These are phyloP conservation scores for Poecilia picta DNA, from an alignment of 2,797 vertebrate genomes.

Conservation along the genomic window DNA sequence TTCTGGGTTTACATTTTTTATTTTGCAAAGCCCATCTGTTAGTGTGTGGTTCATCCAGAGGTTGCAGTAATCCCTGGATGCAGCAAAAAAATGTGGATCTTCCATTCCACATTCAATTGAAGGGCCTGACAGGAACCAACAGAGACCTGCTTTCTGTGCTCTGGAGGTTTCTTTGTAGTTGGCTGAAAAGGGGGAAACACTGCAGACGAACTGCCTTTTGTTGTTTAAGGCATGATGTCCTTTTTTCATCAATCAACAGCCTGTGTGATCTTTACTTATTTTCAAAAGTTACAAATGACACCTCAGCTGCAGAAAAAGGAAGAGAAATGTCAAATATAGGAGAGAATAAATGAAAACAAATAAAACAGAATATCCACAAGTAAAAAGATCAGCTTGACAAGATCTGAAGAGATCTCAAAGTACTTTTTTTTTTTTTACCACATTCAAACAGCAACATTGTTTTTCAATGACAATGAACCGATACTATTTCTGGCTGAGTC, in stretches of 20 bases:
- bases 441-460: not conserved
- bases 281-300: constrained; percentile 4
- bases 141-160: not conserved
- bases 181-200: not conserved
- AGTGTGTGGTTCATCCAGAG: not conserved
- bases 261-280: constrained; percentile 2
- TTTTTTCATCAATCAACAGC: constrained; percentile 1
- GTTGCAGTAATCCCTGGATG: not conserved
- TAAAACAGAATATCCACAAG: not conserved
- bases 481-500: not conserved
- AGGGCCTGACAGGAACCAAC: not conserved
- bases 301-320: not conserved
- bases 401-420: not conserved
- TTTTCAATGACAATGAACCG: not conserved
- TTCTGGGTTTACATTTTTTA: not conserved
- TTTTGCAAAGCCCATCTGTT: constrained; percentile 1
- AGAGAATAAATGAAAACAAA: not conserved
- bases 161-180: not conserved
- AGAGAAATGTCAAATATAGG: not conserved
- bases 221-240: not conserved
- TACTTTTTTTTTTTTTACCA: not conserved
- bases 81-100: not conserved
- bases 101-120: not conserved
- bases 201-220: not conserved
- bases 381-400: not conserved